Base-by-base conservation (phyloP, 2,113 vertebrate genomes). In the Coryphaenoides rupestris region DNA sequence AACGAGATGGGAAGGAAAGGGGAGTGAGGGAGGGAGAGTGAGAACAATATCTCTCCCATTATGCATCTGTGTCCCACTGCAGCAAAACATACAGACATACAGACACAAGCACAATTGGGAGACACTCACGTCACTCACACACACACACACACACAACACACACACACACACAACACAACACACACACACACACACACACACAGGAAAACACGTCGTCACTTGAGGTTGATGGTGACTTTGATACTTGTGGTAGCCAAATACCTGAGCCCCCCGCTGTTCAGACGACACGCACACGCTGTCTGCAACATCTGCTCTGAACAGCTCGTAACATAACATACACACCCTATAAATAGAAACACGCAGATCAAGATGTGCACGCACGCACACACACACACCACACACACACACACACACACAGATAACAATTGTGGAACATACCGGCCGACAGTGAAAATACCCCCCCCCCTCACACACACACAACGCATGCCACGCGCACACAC, bases 161-260 rank as follows among this genome's bases (percentile, higher is more conserved):
- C 40, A 47, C 59, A 21, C 28, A 45, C 28, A 46, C 10, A 40
- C 19, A 21, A 5, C 10, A 9, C 63, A 19, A n/a, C 16, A 3
- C 59, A n/a, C 3, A 15, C 5, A 14, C 21, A 56, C 19, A 21
- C 40, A 47, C 59, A 21, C 28, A 45, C 28, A 46, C 10, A 40
- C 19, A 21, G 5, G 12, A 9, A 63, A 19, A n/a, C 16, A 3
- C 59, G 10, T 78, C 70, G 74, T 62, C 68, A 65, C 52, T 60
- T 68, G 75, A 79, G 74, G 72, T 84, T 65, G 64, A 70, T 75
- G 28, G 70, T 62, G 69, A 74, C 73, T 85, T 79, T 79, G 68
- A 77, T 86, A 62, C 62, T 60, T 66, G 60, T 72, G 75, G 74
- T 10, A 33, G 28, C 28, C 66, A 50, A 69, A 73, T 73, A 66